Evolutionary conservation across 2,888 invertebrate genomes (phyloP), one percentile per base, ranked within the genome.

Genomic region (Lepidonotus clava): DNA sequence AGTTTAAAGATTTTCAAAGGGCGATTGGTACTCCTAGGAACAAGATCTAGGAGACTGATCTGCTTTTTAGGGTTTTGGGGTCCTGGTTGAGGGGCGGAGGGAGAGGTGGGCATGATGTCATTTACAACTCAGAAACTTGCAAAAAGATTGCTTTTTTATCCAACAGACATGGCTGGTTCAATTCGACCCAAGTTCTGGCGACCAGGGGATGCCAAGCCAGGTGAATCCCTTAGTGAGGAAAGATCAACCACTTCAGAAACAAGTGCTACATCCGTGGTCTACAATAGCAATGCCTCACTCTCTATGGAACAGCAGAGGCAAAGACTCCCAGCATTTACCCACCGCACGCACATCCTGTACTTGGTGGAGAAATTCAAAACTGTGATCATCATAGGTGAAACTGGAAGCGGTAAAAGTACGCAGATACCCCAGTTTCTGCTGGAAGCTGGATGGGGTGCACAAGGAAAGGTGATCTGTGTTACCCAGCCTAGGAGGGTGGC

Each of bases 351-450:
- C 91, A 97, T 99, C 84, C 95, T 99, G 84, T 98, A 98, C 94
- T 95, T 98, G 88, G 94, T 99, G 91, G 98, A 99, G 94, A 96
- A 97, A 89, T 97, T 97, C 94, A 98, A 98, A 94, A 97, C 97
- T 0, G 95, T 99, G 76, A 96, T 99, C 84, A 95, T 96, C 34
- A 94, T 95, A 66, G 99, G 99, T 0, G 99, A 99, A 94, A 98
- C 99, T 1, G 99, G 99, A 38, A 97, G 93, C 91, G 98, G 99
- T 51, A 98, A 99, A 95, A 98, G 98, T 92, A 99, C 98, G 0
- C 98, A 98, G 85, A 71, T 85, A 28, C 85, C 85, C 83, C 95
- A 99, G 97, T 99, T 98, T 93, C 95, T 99, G 36, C 95, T 96
- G 90, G 99, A 99, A 93, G 96, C 96, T 87, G 97, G 97, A 92